Conservation (phyloP, 2,113 vertebrate genomes). For the Sminthopsis crassicaudata region DNA sequence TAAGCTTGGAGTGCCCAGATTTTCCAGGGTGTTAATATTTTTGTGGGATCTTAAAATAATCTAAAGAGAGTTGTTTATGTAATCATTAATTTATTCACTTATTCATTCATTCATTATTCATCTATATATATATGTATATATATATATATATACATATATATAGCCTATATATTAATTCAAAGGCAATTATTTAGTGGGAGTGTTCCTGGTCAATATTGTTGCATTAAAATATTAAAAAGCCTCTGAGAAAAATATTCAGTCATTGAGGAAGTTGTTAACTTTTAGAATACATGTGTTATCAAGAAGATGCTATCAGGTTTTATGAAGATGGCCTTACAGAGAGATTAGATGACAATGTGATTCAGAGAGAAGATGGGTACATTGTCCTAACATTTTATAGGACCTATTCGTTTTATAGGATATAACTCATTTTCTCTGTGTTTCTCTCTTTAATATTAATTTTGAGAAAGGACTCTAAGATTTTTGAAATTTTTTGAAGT, state of each 20-base stretch:
- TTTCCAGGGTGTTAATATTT: background rate
- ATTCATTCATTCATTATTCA: background rate
- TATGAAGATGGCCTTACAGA: constrained; percentile 65
- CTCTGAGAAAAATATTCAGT: constrained; percentile 51
- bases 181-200: constrained; percentile 58
- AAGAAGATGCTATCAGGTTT: constrained; percentile 58
- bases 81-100: too few species aligned
- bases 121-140: too few species aligned
- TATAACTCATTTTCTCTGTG: constrained; percentile 14
- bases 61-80: background rate
- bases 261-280: background rate
- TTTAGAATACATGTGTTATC: constrained; percentile 65
- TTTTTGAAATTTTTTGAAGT: background rate
- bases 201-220: constrained; percentile 66
- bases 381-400: background rate
- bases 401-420: background rate
- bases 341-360: constrained; percentile 67
- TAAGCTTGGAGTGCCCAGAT: background rate
- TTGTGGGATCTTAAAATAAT: background rate
- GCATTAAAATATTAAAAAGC: background rate
- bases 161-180: constrained; percentile 47
- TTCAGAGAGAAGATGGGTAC: constrained; percentile 16
- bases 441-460: constrained; percentile 17
- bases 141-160: too few species aligned
- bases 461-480: constrained; percentile 1